phyloP scores from a whole-genome alignment of 2,797 vertebrate genomes.

The Acanthopagrus latus region DNA sequence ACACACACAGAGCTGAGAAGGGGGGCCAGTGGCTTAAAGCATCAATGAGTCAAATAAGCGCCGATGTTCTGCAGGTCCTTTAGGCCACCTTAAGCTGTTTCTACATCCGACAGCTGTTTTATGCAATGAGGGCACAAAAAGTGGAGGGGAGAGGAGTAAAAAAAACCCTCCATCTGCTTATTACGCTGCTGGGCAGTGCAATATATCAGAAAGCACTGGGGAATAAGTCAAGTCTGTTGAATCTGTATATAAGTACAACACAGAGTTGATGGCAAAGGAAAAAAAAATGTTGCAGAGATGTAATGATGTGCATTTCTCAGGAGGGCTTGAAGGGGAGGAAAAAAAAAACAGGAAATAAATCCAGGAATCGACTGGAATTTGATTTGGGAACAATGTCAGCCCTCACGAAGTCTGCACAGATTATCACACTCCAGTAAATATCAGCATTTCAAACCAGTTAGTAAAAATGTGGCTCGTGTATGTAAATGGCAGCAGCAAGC shows the following conservation, averaged over 20 bases:
- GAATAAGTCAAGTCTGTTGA: constrained; percentile 54
- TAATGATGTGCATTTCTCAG: constrained; percentile 38
- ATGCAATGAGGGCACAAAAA: constrained; percentile 48
- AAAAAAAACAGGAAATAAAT: constrained; percentile 4
- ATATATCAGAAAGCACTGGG: constrained; percentile 54
- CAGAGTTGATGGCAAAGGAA: constrained; percentile 20
- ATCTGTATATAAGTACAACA: constrained; percentile 64
- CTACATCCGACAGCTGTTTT: constrained; percentile 74
- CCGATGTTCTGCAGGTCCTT: constrained; percentile 72
- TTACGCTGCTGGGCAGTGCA: constrained; percentile 52
- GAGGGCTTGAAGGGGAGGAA: neutral
- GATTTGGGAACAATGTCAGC: constrained; percentile 42
- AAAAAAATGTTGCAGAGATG: constrained; percentile 14
- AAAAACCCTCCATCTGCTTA: constrained; percentile 58
- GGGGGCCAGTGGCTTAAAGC: constrained; percentile 63
- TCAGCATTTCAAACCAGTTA: constrained; percentile 32
- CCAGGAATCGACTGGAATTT: constrained; percentile 41
- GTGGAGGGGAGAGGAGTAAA: neutral
- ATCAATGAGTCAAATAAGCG: constrained; percentile 69
- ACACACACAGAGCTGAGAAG: constrained; percentile 57
- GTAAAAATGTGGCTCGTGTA: neutral
- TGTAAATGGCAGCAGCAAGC: constrained; percentile 40
- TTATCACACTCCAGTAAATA: constrained; percentile 10
- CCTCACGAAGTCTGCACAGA: constrained; percentile 31
- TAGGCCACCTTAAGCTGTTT: constrained; percentile 69